Evolutionary conservation across 1,140 invertebrate species (phyloP), one percentile per base, ranked within the genome.

Genomic region (Goniozus legneri): DNA sequence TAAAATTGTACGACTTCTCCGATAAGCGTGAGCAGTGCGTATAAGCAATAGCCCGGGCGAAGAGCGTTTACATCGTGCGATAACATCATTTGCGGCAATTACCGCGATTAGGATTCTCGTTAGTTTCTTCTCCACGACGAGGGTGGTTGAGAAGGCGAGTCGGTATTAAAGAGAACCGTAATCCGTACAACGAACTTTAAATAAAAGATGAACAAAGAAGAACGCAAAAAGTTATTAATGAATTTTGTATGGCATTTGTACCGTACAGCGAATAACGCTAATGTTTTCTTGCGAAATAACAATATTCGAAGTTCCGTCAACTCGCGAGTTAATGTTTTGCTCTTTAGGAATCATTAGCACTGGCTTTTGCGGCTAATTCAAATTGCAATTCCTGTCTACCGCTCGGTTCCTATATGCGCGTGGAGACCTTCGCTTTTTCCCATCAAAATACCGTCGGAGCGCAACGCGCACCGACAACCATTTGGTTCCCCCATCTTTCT

Each of bases 361-460:
- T 58, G 69, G 67, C 66, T 71, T 69, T 71, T 65, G 60, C 64
- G 62, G 58, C 62, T 73, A 73, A 75, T 75, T 75, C 69, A 75
- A 75, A 75, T 75, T 69, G 65, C 58, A 62, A 73, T 73, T 65
- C 67, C 66, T 58, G 13, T 41, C 54, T 47, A 52, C 54, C n/a
- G n/a, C n/a, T n/a, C n/a, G n/a, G n/a, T n/a, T n/a, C n/a, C n/a
- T n/a, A n/a, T n/a, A n/a, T n/a, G n/a, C n/a, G n/a, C 55, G 59
- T 49, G 41, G 40, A 42, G 41, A 34, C 27, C 39, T 32, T 43
- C 21, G 20, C 31, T 58, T 39, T 52, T 60, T 47, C 72, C 73
- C 72, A 73, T 75, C 72, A 75, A 73, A 75, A 75, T 75, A 73
- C 71, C 72, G 62, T 55, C 59, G 63, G 45, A 58, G n/a, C 65